A percentile compares a stretch with the other conserved stretches of the same genome.
Conservation (phyloP, 2,888 invertebrate genomes). For the Rhabditoides inermis region DNA sequence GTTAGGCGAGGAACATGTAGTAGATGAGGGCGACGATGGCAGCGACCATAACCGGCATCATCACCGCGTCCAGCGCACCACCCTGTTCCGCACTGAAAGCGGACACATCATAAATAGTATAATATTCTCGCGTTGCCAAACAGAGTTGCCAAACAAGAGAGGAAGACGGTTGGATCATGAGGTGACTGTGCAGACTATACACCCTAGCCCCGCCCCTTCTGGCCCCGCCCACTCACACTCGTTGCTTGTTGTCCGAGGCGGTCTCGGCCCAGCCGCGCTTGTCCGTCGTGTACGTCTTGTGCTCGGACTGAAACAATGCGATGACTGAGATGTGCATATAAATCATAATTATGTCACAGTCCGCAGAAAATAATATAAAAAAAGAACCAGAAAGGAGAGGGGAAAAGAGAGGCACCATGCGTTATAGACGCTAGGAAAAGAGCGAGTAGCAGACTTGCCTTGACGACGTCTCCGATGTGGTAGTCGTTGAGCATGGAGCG, state of each 20-base stretch:
- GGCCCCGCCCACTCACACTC: conserved; percentile 1
- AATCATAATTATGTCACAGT: not conserved
- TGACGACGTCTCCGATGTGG: conserved; percentile 41
- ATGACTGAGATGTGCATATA: not conserved
- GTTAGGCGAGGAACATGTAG: conserved; percentile 42
- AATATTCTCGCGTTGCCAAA: too few species aligned
- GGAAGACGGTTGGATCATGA: too few species aligned
- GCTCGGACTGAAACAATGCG: conserved; percentile 28
- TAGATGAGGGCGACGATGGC: conserved; percentile 41
- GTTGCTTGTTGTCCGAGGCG: conserved; percentile 20
- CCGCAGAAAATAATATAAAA: too few species aligned
- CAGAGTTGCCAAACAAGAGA: too few species aligned
- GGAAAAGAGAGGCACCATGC: too few species aligned
- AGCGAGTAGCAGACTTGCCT: conserved; percentile 9
- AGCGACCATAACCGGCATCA: conserved; percentile 12
- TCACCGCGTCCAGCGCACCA: not conserved
- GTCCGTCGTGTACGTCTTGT: conserved; percentile 45
- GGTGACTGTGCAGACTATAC: too few species aligned
- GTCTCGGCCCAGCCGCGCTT: conserved; percentile 31
- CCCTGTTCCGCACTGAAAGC: conserved; percentile 14
- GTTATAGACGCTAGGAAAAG: not conserved
- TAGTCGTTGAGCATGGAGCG: conserved; percentile 48
- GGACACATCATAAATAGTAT: too few species aligned
- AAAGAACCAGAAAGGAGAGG: not conserved
- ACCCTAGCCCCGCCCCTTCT: not conserved